Conservation (phyloP, 2,797 vertebrate genomes). For the Amblyraja radiata region DNA sequence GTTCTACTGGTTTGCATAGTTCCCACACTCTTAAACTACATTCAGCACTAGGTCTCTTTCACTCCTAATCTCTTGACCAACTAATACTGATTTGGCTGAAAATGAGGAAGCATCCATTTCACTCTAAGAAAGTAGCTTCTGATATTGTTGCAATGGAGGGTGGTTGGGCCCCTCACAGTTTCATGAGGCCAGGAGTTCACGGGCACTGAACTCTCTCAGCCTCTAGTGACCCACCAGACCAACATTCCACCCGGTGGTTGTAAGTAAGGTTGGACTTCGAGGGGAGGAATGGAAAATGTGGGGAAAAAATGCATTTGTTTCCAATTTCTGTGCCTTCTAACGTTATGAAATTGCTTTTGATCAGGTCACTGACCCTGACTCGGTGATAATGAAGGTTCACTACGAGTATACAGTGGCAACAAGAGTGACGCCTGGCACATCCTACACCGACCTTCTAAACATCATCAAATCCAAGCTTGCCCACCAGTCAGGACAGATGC, state of each 20-base stretch:
- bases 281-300: background rate
- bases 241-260: background rate
- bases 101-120: background rate
- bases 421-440: background rate
- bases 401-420: constrained; percentile 10
- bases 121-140: background rate
- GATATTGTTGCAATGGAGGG: background rate
- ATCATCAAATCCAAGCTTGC: constrained; percentile 1
- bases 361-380: too few species aligned
- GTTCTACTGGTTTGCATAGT: too few species aligned
- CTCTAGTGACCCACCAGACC: background rate
- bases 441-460: background rate
- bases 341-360: background rate
- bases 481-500: background rate
- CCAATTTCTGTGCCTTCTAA: background rate
- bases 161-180: too few species aligned
- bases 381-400: constrained; percentile 3
- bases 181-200: too few species aligned
- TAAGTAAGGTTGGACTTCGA: too few species aligned
- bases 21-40: background rate
- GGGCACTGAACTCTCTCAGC: too few species aligned
- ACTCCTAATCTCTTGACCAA: background rate
- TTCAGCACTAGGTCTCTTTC: background rate
- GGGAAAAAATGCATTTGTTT: background rate
- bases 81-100: background rate